These are phyloP conservation scores for Acinonyx jubatus DNA, from an alignment of 2,113 vertebrate species.

Conservation along the genomic window DNA sequence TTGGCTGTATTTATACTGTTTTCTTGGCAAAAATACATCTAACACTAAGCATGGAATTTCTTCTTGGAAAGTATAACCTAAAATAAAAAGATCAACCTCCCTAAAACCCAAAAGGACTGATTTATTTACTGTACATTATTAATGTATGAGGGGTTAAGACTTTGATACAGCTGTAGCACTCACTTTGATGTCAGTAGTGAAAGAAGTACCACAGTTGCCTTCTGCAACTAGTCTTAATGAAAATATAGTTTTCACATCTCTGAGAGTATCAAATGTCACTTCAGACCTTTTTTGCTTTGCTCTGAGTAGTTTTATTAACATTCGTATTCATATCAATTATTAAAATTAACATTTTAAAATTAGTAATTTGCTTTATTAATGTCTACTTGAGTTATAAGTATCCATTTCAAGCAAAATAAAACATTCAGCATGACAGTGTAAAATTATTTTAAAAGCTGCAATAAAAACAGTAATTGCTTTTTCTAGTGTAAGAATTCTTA, in stretches of 20 bases:
- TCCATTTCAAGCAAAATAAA: background rate
- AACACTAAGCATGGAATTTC: constrained; percentile 64
- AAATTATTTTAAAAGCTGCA: constrained; percentile 33
- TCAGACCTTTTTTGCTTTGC: constrained; percentile 10
- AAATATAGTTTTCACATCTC: constrained; percentile 51
- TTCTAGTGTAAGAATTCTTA: constrained; percentile 14
- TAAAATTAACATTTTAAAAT: background rate
- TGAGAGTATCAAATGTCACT: constrained; percentile 18
- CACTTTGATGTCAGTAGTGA: constrained; percentile 81
- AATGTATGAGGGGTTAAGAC: constrained; percentile 85
- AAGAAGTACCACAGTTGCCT: constrained; percentile 27
- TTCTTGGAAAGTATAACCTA: constrained; percentile 70
- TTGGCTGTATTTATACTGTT: constrained; percentile 16
- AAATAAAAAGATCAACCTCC: constrained; percentile 76
- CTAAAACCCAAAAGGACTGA: constrained; percentile 79
- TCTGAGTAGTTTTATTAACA: background rate
- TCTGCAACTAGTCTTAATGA: constrained; percentile 52
- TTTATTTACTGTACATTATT: constrained; percentile 87
- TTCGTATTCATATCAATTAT: background rate
- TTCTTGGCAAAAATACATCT: constrained; percentile 64
- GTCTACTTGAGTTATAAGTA: background rate
- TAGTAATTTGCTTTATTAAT: constrained; percentile 9
- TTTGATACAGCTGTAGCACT: constrained; percentile 84
- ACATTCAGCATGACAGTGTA: background rate
- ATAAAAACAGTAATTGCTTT: background rate